phyloP scores from a whole-genome alignment of 2,888 invertebrate genomes.

The Stenoptilia bipunctidactyla region DNA sequence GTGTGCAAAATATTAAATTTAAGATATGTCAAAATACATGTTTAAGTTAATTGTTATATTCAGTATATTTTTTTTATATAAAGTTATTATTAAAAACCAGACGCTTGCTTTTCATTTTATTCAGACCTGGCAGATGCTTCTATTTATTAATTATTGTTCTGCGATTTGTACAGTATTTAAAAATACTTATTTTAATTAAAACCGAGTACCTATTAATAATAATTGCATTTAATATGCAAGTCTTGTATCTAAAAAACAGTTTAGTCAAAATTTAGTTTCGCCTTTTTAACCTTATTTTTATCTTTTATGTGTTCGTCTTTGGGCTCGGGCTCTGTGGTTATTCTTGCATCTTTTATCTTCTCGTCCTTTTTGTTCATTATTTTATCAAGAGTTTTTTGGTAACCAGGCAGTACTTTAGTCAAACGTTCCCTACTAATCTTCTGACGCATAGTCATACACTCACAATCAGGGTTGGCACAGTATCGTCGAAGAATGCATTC shows the following conservation, averaged over 20 bases:
- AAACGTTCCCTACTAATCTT: too few species aligned
- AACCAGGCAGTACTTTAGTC: slow-evolving; percentile 14
- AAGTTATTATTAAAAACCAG: too few species aligned
- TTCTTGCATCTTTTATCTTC: slow-evolving; percentile 2
- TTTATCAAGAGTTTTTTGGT: slow-evolving; percentile 18
- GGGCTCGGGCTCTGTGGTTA: too few species aligned
- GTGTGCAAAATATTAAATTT: too few species aligned
- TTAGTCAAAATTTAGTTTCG: slow-evolving; percentile 39
- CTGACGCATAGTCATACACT: slow-evolving; percentile 31
- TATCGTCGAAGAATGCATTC: slow-evolving; percentile 32
- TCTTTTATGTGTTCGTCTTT: too few species aligned
- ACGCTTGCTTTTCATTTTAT: too few species aligned
- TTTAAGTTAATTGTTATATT: too few species aligned
- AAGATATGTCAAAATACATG: too few species aligned
- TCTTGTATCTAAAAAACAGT: slow-evolving; percentile 66
- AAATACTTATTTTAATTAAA: slow-evolving; percentile 67
- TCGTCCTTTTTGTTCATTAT: slow-evolving; percentile 20
- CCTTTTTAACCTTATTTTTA: too few species aligned
- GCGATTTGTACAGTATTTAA: slow-evolving; percentile 65
- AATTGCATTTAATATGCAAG: slow-evolving; percentile 72
- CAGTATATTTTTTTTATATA: too few species aligned
- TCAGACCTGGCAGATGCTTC: too few species aligned
- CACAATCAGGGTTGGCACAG: slow-evolving; percentile 28
- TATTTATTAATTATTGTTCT: too few species aligned
- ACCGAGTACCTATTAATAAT: slow-evolving; percentile 68